Percentiles rank a stretch among this genome's conserved stretches.
Evolutionary conservation across 2,797 vertebrate genomes (phyloP).

Genomic region (Paramormyrops hopkinsi): DNA sequence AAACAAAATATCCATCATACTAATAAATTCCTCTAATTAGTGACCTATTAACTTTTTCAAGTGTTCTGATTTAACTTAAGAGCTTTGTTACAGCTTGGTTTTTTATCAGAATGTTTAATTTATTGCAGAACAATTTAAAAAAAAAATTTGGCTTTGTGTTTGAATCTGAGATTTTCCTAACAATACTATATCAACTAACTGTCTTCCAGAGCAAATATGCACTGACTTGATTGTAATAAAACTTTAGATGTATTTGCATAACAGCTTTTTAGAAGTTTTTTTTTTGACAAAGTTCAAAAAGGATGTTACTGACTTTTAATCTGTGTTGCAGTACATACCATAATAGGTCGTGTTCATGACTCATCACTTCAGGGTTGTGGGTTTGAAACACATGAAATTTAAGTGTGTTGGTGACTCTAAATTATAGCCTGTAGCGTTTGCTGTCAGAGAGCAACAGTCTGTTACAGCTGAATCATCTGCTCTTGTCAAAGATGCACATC

Average conservation of each 20-base stretch:
- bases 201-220: conserved; percentile 35
- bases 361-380: background rate
- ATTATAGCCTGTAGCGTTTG: background rate
- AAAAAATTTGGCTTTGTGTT: background rate
- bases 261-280: background rate
- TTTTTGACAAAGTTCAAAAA: background rate
- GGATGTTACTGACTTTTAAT: background rate
- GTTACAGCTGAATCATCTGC: background rate
- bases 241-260: background rate
- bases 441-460: background rate
- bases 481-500: background rate
- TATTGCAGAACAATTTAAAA: background rate
- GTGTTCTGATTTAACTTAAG: conserved; percentile 12
- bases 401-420: background rate
- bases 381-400: background rate
- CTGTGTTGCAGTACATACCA: background rate
- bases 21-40: background rate
- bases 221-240: conserved; percentile 19
- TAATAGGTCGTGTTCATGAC: background rate
- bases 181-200: conserved; percentile 31
- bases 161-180: background rate
- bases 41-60: background rate
- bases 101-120: background rate
- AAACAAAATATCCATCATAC: background rate
- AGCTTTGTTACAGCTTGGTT: background rate